These are phyloP conservation scores for Anabacerthia variegaticeps DNA, from an alignment of 2,797 vertebrate species.

Conservation along the genomic window DNA sequence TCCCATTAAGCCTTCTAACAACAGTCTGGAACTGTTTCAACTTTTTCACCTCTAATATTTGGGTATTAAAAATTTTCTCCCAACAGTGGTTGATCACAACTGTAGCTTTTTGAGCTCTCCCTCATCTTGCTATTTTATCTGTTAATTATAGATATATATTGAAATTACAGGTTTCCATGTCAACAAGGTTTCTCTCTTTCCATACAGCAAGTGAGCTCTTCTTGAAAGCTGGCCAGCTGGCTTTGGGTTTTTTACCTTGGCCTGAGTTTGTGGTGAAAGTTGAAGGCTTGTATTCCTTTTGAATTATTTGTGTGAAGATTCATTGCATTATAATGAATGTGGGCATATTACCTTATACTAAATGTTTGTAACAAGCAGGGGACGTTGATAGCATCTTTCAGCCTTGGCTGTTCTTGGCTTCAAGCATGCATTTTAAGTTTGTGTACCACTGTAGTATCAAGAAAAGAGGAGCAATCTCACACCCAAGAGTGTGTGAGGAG, in stretches of 20 bases:
- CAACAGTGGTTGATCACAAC: not conserved
- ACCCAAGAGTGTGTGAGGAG: not conserved
- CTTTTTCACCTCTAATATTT: not conserved
- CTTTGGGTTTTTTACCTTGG: not conserved
- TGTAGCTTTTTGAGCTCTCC: not conserved
- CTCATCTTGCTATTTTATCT: not conserved
- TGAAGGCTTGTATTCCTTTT: not conserved
- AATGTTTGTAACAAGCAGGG: not conserved
- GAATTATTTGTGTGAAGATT: not conserved
- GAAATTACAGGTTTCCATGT: slow-evolving; percentile 18
- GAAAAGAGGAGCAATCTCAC: not conserved
- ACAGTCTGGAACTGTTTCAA: not conserved
- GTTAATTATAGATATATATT: not conserved
- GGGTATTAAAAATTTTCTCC: not conserved
- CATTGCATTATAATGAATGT: not conserved
- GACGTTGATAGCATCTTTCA: not conserved
- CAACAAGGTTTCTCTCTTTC: not conserved
- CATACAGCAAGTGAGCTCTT: not conserved
- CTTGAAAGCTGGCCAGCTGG: slow-evolving; percentile 13
- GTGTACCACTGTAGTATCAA: not conserved
- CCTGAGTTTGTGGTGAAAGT: not conserved
- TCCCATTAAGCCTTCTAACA: not conserved
- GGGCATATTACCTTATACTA: not conserved
- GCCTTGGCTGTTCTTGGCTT: not conserved
- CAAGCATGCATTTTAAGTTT: not conserved